These are phyloP conservation scores for Oscheius sp. DNA, from an alignment of 2,888 invertebrate species.

Conservation along the genomic window DNA sequence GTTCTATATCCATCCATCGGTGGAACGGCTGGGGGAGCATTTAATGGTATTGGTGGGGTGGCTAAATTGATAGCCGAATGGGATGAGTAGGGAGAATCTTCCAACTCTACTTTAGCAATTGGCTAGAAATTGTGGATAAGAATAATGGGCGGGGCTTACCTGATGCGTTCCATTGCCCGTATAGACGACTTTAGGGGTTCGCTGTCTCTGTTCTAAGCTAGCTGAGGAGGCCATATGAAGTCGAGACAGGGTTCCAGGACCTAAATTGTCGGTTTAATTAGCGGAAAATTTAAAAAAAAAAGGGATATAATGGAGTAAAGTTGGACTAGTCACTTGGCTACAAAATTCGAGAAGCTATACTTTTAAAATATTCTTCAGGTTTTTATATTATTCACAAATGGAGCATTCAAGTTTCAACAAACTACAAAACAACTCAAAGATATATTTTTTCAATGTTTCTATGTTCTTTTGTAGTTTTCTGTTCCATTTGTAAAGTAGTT, in stretches of 20 bases:
- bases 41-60: conserved; percentile 56
- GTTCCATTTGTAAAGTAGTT: too few relatives aligned
- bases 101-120: conserved; percentile 60
- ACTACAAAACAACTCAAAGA: too few relatives aligned
- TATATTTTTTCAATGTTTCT: too few relatives aligned
- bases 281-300: neutral
- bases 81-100: conserved; percentile 61
- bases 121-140: conserved; percentile 47
- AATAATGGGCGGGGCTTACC: conserved; percentile 32
- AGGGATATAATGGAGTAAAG: too few relatives aligned
- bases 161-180: conserved; percentile 66
- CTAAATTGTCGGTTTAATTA: conserved; percentile 40
- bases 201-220: conserved; percentile 63
- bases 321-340: neutral
- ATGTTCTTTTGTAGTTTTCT: too few relatives aligned
- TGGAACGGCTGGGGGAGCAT: conserved; percentile 50
- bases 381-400: too few relatives aligned
- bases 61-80: conserved; percentile 52
- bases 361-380: too few relatives aligned
- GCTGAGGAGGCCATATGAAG: conserved; percentile 67
- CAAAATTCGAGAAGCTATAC: too few relatives aligned
- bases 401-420: too few relatives aligned
- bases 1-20: conserved; percentile 60
- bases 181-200: conserved; percentile 69
- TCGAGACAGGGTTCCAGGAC: conserved; percentile 63